A percentile compares a stretch with the other conserved stretches of the same genome.
Conservation (phyloP, 2,797 vertebrate species). For the Artibeus jamaicensis region DNA sequence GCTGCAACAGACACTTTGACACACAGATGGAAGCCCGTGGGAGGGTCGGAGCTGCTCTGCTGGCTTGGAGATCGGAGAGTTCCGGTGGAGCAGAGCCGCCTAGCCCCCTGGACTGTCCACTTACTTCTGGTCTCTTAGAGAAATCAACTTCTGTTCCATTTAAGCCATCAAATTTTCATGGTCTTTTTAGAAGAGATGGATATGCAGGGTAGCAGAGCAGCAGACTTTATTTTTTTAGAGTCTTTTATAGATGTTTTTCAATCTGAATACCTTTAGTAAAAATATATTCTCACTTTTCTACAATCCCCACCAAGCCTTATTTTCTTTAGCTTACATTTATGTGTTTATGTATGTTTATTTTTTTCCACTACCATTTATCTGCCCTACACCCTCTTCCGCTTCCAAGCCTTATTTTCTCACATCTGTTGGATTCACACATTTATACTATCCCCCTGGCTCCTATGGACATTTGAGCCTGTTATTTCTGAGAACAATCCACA, state of each 20-base stretch:
- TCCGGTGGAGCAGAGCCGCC: not conserved
- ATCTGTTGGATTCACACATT: not conserved
- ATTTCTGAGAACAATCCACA: not conserved
- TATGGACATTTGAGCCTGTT: not conserved
- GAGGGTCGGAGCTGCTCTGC: too few relatives aligned
- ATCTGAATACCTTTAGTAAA: not conserved
- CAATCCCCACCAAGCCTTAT: not conserved
- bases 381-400: not conserved
- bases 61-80: too few relatives aligned
- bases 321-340: not conserved
- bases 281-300: not conserved
- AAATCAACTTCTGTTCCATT: not conserved
- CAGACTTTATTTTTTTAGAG: not conserved
- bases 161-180: not conserved
- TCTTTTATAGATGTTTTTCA: not conserved
- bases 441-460: not conserved
- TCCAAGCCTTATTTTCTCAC: not conserved
- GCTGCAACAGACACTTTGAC: not conserved
- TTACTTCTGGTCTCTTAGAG: not conserved
- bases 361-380: not conserved
- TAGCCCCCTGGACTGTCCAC: not conserved
- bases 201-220: not conserved
- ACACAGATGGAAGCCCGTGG: not conserved
- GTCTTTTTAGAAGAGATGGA: not conserved
- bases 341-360: not conserved